Evolutionary conservation across 2,113 vertebrate genomes (phyloP).

Genomic region (Chaenogobius annularis): DNA sequence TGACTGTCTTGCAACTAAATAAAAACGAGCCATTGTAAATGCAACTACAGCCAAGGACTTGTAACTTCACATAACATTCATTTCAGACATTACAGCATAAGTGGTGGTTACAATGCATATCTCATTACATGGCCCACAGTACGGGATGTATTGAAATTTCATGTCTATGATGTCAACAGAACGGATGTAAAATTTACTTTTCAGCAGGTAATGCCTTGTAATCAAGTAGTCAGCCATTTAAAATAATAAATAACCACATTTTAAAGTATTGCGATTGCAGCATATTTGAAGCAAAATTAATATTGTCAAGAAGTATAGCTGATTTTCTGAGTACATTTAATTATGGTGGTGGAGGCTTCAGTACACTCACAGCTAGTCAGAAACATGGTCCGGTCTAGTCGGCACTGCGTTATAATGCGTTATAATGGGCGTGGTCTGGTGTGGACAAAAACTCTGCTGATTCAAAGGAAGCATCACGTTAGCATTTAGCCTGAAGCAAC

Average conservation of each 20-base stretch:
- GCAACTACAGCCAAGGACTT: conserved; percentile 15
- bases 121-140: too few relatives aligned
- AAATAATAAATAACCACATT: not conserved
- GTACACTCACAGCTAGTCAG: conserved; percentile 17
- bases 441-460: too few relatives aligned
- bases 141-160: too few relatives aligned
- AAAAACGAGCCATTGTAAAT: conserved; percentile 46
- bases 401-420: too few relatives aligned
- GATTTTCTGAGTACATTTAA: not conserved
- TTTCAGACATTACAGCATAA: conserved; percentile 22
- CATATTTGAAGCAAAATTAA: not conserved
- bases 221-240: not conserved
- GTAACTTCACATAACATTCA: conserved; percentile 47
- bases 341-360: conserved; percentile 29
- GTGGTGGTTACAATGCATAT: not conserved
- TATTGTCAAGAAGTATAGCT: not conserved
- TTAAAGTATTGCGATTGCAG: not conserved
- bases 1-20: too few relatives aligned
- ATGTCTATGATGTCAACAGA: not conserved
- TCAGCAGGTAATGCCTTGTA: not conserved
- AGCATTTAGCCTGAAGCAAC: too few relatives aligned
- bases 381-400: not conserved
- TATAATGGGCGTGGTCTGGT: too few relatives aligned
- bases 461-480: too few relatives aligned
- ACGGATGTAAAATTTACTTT: not conserved